These are phyloP conservation scores for Aphelinus certus DNA, from an alignment of 1,140 invertebrate genomes.

Conservation along the genomic window DNA sequence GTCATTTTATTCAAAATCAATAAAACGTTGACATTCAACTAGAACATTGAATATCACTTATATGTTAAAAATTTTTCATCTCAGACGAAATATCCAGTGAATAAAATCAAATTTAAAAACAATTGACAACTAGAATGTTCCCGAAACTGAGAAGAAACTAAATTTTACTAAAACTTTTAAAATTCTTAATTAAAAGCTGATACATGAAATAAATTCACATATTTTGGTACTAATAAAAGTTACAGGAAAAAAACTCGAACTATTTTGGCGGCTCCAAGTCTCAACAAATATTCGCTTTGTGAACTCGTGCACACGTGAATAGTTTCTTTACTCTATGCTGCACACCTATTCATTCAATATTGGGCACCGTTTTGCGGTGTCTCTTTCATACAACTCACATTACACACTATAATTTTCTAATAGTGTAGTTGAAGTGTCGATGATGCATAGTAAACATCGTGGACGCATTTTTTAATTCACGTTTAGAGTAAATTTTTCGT, in stretches of 20 bases:
- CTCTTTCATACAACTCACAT: conserved; percentile 48
- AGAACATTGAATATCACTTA: neutral
- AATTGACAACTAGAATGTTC: neutral
- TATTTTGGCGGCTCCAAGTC: conserved; percentile 31
- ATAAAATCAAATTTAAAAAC: conserved; percentile 25
- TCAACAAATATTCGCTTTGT: conserved; percentile 5
- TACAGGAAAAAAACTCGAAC: conserved; percentile 30
- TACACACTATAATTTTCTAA: conserved; percentile 62
- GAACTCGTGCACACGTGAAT: neutral
- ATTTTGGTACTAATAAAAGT: conserved; percentile 22
- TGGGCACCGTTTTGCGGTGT: neutral
- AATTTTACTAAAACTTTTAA: conserved; percentile 19
- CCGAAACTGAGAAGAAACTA: conserved; percentile 2
- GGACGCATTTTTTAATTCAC: conserved; percentile 32
- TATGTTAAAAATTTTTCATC: neutral
- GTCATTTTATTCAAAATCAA: conserved; percentile 18
- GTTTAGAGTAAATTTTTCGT: conserved; percentile 30
- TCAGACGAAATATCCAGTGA: neutral
- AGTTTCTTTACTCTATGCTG: neutral
- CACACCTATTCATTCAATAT: neutral
- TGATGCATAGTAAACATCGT: conserved; percentile 47
- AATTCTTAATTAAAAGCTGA: conserved; percentile 29
- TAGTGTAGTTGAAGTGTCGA: conserved; percentile 56
- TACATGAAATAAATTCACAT: conserved; percentile 18
- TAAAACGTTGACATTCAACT: conserved; percentile 2